Base-by-base conservation (phyloP, 2,113 vertebrate genomes). In the Garra rufa region DNA sequence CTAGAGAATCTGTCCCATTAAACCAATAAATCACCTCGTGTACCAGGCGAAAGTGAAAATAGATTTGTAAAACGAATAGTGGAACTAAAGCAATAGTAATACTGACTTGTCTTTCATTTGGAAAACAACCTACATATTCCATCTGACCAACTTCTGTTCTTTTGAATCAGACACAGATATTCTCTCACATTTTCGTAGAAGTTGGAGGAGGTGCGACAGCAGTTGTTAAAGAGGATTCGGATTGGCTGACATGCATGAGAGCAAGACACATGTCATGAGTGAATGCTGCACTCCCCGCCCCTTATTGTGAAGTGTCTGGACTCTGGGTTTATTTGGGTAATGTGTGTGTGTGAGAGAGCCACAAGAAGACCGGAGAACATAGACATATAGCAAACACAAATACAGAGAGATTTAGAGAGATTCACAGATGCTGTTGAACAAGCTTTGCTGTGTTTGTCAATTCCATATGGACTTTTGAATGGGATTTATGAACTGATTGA, bases 291-390 rank as follows among this genome's bases (percentile, higher is more conserved):
- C 26, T 26, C 70, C 89, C 69, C 89, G 86, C 46, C 92, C 91
- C 91, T 30, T 48, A 1, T 73, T 81, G 88, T 91, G 87, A 88
- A 92, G 88, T 41, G 85, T 81, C 71, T 61, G 85, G 30, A 46
- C 79, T 82, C 75, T 76, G 85, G 34, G 89, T 85, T 93, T 90
- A 88, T 79, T 89, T 89, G 91, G 83, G 89, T 88, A 88, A 85
- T 89, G 86, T 92, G 88, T 85, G 77, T 89, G 81, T 89, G 88
- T 83, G 81, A 17, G 46, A 38, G n/a, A 73, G n/a, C 6, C 26
- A 24, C 24, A 73, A 63, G 69, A 26, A 55, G 52, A 44, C 4
- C 59, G 6, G 50, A 5, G 61, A 0, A 80, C 55, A 73, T 5
- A 52, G 2, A 38, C 21, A 5, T 10, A 21, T 34, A 69, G 8